A percentile compares a stretch with the other conserved stretches of the same genome.
These are phyloP conservation scores for Athripsodes cinereus DNA, from an alignment of 2,888 invertebrate species.

Conservation along the genomic window DNA sequence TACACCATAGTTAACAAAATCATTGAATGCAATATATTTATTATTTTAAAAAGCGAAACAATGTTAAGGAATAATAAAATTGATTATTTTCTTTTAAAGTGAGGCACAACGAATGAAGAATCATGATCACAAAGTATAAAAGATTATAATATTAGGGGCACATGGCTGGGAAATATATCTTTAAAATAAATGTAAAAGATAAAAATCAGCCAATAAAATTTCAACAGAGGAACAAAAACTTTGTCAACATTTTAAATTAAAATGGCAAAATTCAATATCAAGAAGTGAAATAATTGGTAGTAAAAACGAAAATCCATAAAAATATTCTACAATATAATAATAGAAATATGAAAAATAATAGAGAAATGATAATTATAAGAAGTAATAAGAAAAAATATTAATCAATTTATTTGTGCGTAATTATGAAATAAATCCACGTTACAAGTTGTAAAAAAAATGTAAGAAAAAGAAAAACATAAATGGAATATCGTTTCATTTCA, in stretches of 20 bases:
- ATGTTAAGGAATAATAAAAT: too few species aligned
- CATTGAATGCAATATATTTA: too few species aligned
- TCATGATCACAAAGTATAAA: too few species aligned
- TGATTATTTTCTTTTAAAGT: too few species aligned
- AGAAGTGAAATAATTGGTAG: background rate
- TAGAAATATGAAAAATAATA: background rate
- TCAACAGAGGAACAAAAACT: constrained; percentile 22
- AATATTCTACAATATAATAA: too few species aligned
- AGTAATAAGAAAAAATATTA: background rate
- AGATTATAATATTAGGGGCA: background rate
- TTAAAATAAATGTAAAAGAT: constrained; percentile 14
- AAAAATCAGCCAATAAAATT: constrained; percentile 18
- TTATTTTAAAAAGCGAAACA: too few species aligned
- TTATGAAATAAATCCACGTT: background rate
- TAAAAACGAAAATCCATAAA: too few species aligned
- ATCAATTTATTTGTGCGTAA: background rate
- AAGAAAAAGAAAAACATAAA: too few species aligned
- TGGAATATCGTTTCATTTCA: too few species aligned
- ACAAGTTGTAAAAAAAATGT: too few species aligned
- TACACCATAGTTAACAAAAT: too few species aligned
- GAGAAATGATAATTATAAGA: background rate
- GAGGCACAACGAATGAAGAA: too few species aligned
- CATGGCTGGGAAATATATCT: background rate
- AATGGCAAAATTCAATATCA: constrained; percentile 24
- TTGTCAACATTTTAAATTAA: constrained; percentile 27